These are phyloP conservation scores for Noctua pronuba DNA, from an alignment of 2,888 invertebrate species.

Conservation along the genomic window DNA sequence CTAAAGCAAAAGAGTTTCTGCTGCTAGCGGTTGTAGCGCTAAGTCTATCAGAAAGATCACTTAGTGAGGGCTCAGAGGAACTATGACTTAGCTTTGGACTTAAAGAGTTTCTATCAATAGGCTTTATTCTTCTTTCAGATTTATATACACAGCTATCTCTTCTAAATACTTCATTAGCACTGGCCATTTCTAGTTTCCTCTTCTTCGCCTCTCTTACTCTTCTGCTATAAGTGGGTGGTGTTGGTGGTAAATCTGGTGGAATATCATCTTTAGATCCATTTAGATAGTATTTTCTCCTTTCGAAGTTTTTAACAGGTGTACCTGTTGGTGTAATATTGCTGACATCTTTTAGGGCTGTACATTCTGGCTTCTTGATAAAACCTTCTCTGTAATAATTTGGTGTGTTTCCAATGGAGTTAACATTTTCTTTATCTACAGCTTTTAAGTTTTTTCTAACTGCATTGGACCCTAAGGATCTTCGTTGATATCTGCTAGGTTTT, in stretches of 20 bases:
- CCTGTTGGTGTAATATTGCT: constrained; percentile 91
- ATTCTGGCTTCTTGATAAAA: constrained; percentile 89
- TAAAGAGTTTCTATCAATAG: constrained; percentile 75
- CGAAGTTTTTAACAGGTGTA: constrained; percentile 82
- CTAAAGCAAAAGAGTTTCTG: constrained; percentile 76
- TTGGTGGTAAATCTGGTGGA: constrained; percentile 82
- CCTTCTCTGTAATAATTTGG: constrained; percentile 91
- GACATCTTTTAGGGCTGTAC: constrained; percentile 89
- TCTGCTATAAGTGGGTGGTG: constrained; percentile 86
- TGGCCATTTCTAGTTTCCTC: constrained; percentile 87
- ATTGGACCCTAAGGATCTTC: constrained; percentile 83
- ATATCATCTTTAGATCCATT: constrained; percentile 81
- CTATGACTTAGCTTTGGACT: constrained; percentile 82
- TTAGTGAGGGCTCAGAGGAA: constrained; percentile 84
- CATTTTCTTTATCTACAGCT: constrained; percentile 86
- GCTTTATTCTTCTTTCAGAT: constrained; percentile 84
- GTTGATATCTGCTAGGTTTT: constrained; percentile 87
- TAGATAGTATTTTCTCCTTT: constrained; percentile 78
- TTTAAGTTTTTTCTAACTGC: constrained; percentile 81
- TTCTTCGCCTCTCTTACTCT: constrained; percentile 88
- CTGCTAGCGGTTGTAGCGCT: constrained; percentile 78
- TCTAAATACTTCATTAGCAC: constrained; percentile 78
- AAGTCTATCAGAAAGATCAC: constrained; percentile 83
- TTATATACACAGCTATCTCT: constrained; percentile 83
- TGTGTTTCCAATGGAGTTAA: constrained; percentile 89